Base-by-base conservation (phyloP, 23 tunicate species). In the Phallusia fumigata region DNA sequence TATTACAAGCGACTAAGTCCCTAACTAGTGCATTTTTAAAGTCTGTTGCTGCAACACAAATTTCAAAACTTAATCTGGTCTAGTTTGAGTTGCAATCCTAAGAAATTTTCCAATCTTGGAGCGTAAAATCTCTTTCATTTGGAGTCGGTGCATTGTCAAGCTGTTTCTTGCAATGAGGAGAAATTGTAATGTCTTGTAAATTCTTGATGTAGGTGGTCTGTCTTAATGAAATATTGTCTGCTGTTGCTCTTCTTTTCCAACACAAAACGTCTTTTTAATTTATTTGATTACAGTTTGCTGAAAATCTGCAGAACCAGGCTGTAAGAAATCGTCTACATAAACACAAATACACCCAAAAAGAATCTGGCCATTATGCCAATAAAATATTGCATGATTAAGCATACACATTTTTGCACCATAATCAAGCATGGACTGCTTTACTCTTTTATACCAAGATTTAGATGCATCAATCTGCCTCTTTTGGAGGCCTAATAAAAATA, bases 41-140 rank as follows among this genome's bases (percentile, higher is more conserved):
- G 26, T 53, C 15, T 31, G 84, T 53, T 34, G 84, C 84, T 13
- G 30, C 8, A 0, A 53, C 35, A 80, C 84, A 53, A 15, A 53
- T 19, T 53, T 80, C 84, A 32, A 52, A 80, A 30, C 64, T 34
- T 79, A 47, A 80, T 80, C 77, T 34, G 77, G 84, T 28, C 84
- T 80, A 5, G 77, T 36, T 53, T 80, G 84, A 3, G 74, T 52
- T 19, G 52, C 35, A 22, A 79, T 15, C 83, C 83, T 49, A 22
- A 79, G 33, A 47, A 79, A 30, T 49, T 79, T 76, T 21, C 83
- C 83, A 45, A 79, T 76, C 21, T 35, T 76, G 28, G 80, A 76
- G 11, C 80, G 44, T 33, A 76, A 76, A 33, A 33, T 76, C 13
- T 35, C 80, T 32, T 32, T 76, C 80, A 12, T 76, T 50, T 32